Conservation (phyloP, 2,797 vertebrate species). For the Luscinia megarhynchos region DNA sequence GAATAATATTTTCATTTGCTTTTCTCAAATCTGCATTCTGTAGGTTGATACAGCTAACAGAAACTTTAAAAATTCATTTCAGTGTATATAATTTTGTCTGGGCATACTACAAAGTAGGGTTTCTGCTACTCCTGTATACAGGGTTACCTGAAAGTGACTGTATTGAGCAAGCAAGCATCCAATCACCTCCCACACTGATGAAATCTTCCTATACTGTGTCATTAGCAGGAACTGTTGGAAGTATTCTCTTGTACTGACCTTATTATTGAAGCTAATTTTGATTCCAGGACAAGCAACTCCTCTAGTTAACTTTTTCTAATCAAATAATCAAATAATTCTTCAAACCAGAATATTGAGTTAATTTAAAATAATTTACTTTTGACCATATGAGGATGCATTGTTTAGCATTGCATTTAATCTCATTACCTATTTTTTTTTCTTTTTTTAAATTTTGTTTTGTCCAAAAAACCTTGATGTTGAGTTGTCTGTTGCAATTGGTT, state of each 20-base stretch:
- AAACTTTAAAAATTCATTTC: not conserved
- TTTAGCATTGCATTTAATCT: not conserved
- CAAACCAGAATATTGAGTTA: not conserved
- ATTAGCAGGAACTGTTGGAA: not conserved
- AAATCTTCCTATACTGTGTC: not conserved
- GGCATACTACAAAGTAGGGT: rapidly evolving
- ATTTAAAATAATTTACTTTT: not conserved
- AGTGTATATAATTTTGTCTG: not conserved
- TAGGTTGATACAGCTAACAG: not conserved
- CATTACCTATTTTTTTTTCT: rapidly evolving
- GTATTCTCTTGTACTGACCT: not conserved
- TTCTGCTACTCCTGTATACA: not conserved
- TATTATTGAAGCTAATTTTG: not conserved
- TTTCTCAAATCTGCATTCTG: not conserved
- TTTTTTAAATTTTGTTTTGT: not conserved
- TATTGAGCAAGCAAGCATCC: not conserved
- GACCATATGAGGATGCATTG: not conserved
- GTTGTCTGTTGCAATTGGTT: not conserved
- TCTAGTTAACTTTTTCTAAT: not conserved
- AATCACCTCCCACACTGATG: not conserved
- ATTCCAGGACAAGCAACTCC: not conserved
- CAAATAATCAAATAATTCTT: not conserved
- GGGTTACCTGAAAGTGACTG: not conserved
- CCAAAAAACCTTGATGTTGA: not conserved
- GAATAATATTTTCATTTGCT: not conserved